A percentile compares a stretch with the other conserved stretches of the same genome.
Conservation (phyloP, 2,113 vertebrate genomes). For the Centropristis striata region DNA sequence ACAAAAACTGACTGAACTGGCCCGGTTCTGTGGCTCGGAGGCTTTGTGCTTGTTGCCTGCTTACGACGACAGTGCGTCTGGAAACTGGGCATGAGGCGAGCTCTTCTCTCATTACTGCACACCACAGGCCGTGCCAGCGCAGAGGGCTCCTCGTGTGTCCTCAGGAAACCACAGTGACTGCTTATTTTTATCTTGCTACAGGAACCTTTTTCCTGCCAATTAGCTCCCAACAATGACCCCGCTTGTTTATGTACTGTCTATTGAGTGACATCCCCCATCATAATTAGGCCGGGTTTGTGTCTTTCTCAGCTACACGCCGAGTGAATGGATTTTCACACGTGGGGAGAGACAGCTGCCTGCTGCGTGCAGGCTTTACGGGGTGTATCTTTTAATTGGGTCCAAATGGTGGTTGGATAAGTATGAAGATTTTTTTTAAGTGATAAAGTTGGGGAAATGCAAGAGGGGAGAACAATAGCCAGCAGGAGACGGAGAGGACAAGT, state of each 20-base stretch:
- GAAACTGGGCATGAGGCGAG: conserved; percentile 65
- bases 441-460: conserved; percentile 67
- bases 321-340: conserved; percentile 70
- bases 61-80: conserved; percentile 60
- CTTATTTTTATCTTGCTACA: conserved; percentile 73
- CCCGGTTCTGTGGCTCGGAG: conserved; percentile 65
- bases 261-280: conserved; percentile 77
- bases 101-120: conserved; percentile 80
- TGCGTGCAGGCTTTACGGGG: conserved; percentile 60
- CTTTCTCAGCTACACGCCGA: conserved; percentile 56
- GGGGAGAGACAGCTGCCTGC: conserved; percentile 62
- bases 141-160: conserved; percentile 58
- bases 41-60: conserved; percentile 51
- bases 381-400: conserved; percentile 80
- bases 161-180: conserved; percentile 72
- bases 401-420: conserved; percentile 60
- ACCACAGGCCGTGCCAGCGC: conserved; percentile 71
- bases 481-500: conserved; percentile 79
- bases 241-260: conserved; percentile 77
- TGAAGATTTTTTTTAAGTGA: conserved; percentile 65
- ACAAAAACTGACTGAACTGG: conserved; percentile 46
- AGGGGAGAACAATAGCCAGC: conserved; percentile 73
- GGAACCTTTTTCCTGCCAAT: conserved; percentile 78
- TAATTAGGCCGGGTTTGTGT: conserved; percentile 69
- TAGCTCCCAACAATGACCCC: conserved; percentile 78